Evolutionary conservation across 1,140 invertebrate genomes (phyloP), one percentile per base, ranked within the genome.

Genomic region (Monochamus saltuarius): DNA sequence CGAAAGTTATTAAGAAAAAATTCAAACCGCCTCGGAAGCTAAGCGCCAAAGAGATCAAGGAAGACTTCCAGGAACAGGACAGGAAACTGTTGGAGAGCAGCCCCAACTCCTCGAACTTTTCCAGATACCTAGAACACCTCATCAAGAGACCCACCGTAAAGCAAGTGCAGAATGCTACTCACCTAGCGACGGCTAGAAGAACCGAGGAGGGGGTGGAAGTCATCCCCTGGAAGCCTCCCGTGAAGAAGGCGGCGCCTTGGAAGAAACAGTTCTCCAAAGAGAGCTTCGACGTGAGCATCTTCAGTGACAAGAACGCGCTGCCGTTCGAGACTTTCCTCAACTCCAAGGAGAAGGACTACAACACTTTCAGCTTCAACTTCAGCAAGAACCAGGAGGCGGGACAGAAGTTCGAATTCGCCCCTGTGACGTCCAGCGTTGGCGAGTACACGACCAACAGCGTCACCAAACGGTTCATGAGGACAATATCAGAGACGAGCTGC

Each of bases 221-320:
- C 3, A 56, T 64, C 29, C 56, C 66, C 8, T 16, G 54, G 8
- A n/a, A 61, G 52, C 11, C 38, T 9, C 42, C 39, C 29, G 59
- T 34, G 13, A 66, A 61, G 16, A 61, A 59, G 47, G 10, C 29
- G 10, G 16, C 43, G 4, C 17, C 36, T 19, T 40, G 19, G 13
- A 45, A 35, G 49, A 40, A 17, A 46, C 29, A 39, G 51, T 22
- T 10, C 19, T 56, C 13, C 7, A 56, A 56, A n/a, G 39, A 56
- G 8, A 22, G 14, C 16, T 45, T 73, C 42, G 65, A 74, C 45
- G 58, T 70, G 34, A 64, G 66, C 9, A 67, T 74, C 36, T 73
- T 74, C 37, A 74, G 72, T 45, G 72, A 73, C 54, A 56, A 60
- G 29, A 73, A 73, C 58, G 67, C 65, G 2, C 58, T 62, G 43